Evolutionary conservation across 2,888 invertebrate genomes (phyloP), one percentile per base, ranked within the genome.

Genomic region (Dinocampus coccinellae): DNA sequence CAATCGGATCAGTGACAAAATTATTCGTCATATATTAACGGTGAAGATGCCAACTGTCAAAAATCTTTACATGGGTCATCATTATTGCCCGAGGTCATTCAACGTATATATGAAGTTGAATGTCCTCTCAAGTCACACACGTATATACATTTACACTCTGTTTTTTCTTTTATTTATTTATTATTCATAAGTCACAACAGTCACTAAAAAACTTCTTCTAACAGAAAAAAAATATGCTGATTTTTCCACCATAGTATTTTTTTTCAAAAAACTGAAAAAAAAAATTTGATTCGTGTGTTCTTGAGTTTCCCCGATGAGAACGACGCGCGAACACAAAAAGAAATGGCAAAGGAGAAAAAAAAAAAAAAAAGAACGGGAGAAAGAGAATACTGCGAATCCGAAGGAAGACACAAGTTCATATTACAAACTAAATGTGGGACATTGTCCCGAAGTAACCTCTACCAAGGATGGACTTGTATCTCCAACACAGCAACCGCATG

Each of bases 371-470:
- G 39, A 26, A 26, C 24, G 22, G 39, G 64, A 76, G 70, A 22
- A 57, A 64, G 66, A 64, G 61, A 64, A 58, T 55, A 69, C 39
- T 34, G 60, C 22, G 47, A 33, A 78, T 75, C 78, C 80, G 80
- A 82, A 84, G 79, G 82, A 83, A 83, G 84, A 84, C 80, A 75
- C 82, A 83, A 83, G 84, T 84, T 85, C 83, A 83, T 82, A 82
- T 84, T 47, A 7, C 80, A 78, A 82, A 79, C 82, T 79, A 84
- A 85, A 87, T 86, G 85, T 87, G 82, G 87, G 84, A 87, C 87
- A 86, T 85, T 84, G 85, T 75, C 83, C 87, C 73, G 78, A 72
- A 85, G 85, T 87, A 86, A 87, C 87, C 87, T 87, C 85, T 85
- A 87, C 86, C 85, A 85, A 85, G 85, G 85, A 85, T 86, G 85